Evolutionary conservation across 2,888 invertebrate species (phyloP), one percentile per base, ranked within the genome.

Genomic region (Caenorhabditis sp.): DNA sequence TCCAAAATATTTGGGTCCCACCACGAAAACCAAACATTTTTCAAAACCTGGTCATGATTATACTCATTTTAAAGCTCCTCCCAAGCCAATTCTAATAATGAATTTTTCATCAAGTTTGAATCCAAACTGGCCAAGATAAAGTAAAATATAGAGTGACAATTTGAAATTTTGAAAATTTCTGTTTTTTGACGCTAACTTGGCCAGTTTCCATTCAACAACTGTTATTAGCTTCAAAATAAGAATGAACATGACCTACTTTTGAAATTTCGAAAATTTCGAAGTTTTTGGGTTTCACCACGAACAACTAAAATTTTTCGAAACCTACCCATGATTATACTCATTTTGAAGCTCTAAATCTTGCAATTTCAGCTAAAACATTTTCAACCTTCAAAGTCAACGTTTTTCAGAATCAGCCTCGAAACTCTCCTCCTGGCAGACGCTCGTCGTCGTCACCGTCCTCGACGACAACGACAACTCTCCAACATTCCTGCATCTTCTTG

Each of bases 391-490:
- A n/a, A n/a, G n/a, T n/a, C n/a, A n/a, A n/a, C 1, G 5, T 26
- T 14, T 85, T 90, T 54, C 77, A 91, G 91, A 87, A 64, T 84
- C 88, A 19, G 80, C 87, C 54, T 81, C 87, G 22, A 90, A 84
- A 63, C 84, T 91, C 8, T 66, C 82, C 6, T n/a, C 84, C 6
- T 88, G 86, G 76, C 91, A 91, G 70, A 82, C 90, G 0, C 80
- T 92, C 3, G 88, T 91, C 5, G 86, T 90, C 5, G 86, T 91
- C 6, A 76, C 83, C 10, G 90, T 91, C 5, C 56, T 89, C 5
- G 91, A 91, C 63, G 88, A 88, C n/a, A 92, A 91, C 80, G 91
- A 91, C 87, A 91, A 92, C 49, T 54, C 86, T 5, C 91, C 91
- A 0, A 41, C 56, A 7, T 89, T 91, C 81, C 80, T 85, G 1